Conservation (phyloP, 2,888 invertebrate species). For the Ormyrus rosae region DNA sequence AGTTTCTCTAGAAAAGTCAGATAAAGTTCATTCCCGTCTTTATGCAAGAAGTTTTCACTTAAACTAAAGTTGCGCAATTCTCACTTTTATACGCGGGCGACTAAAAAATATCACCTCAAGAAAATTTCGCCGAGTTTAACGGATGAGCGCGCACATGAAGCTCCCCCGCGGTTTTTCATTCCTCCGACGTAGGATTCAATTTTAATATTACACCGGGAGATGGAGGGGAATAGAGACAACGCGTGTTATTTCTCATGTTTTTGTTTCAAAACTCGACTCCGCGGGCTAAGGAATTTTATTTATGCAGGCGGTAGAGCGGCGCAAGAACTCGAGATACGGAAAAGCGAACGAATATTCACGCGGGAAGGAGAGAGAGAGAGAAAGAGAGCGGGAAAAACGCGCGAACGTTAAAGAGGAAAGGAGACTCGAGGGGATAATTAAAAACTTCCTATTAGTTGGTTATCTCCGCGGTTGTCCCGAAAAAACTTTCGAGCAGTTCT, state of each 20-base stretch:
- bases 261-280: neutral
- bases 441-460: conserved; percentile 25
- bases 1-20: conserved; percentile 12
- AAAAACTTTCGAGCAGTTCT: neutral
- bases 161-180: neutral
- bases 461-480: neutral
- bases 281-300: neutral
- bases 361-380: neutral
- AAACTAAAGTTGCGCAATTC: conserved; percentile 7
- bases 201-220: conserved; percentile 9
- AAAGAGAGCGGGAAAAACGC: neutral
- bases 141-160: neutral
- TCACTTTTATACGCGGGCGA: too few relatives aligned
- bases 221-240: neutral
- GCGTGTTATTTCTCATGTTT: neutral
- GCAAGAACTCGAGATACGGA: neutral
- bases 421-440: conserved; percentile 27
- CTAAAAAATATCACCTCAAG: conserved; percentile 17
- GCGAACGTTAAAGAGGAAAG: neutral
- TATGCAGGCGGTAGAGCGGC: neutral
- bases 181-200: conserved; percentile 7
- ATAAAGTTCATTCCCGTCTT: conserved; percentile 4
- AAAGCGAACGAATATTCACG: neutral
- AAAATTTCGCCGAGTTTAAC: conserved; percentile 1
- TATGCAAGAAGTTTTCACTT: conserved; percentile 6